These are phyloP conservation scores for Sphyrna mokarran DNA, from an alignment of 2,113 vertebrate genomes.

Conservation along the genomic window DNA sequence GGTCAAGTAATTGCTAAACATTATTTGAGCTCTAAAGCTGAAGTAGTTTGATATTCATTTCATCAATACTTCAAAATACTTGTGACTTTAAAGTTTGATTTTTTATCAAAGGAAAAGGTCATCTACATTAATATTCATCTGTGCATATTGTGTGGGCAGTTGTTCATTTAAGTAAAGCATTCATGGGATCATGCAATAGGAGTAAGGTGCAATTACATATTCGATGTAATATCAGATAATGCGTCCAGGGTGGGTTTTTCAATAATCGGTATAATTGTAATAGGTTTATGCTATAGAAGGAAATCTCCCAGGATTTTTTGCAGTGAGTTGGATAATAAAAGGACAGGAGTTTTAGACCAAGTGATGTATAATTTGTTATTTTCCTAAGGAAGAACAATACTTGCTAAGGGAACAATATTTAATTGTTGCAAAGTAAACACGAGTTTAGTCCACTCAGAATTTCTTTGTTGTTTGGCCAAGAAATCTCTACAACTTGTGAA, in stretches of 20 bases:
- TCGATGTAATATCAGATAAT: not conserved
- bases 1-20: not conserved
- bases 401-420: not conserved
- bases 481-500: not conserved
- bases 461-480: not conserved
- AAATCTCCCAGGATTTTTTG: not conserved
- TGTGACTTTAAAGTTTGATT: not conserved
- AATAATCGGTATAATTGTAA: not conserved
- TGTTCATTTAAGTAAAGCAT: not conserved
- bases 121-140: not conserved
- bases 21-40: not conserved
- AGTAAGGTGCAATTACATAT: not conserved
- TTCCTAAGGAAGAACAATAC: not conserved
- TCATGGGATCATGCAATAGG: not conserved
- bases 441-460: not conserved
- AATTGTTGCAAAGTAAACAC: not conserved
- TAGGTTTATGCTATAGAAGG: not conserved
- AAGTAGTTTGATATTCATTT: not conserved
- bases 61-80: not conserved
- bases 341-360: not conserved
- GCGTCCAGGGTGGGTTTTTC: not conserved
- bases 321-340: not conserved
- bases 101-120: not conserved
- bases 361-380: not conserved
- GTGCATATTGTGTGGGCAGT: not conserved